Base-by-base conservation (phyloP, 1,140 invertebrate species). In the Zaprionus davidi region DNA sequence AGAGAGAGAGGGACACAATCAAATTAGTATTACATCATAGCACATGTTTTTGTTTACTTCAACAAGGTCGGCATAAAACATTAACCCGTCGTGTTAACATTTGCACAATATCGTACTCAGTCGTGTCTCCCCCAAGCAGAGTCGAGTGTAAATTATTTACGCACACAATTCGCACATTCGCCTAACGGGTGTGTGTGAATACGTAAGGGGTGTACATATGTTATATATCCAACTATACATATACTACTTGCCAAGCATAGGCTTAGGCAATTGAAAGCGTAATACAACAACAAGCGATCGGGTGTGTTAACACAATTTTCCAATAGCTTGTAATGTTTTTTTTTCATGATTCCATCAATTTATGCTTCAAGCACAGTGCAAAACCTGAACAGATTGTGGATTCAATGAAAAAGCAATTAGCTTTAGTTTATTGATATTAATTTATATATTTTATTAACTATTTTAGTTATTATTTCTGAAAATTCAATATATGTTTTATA, bases 111-210 rank as follows among this genome's bases (percentile, higher is more conserved):
- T 26, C 24, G 24, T 26, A 62, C n/a, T 5, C 13, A 34, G 31
- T 34, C 31, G 31, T 46, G n/a, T 17, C 41, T 17, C n/a, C 20
- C 15, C 60, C 59, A 55, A 41, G 22, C 53, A 76, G 62, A 56
- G 64, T 62, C 66, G 55, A 67, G 80, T 88, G 81, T 77, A 71
- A 88, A 88, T 81, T 87, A 55, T 65, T 78, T 70, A 78, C 56
- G 84, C 84, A 88, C 68, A 87, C 78, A 87, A 78, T 79, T 81
- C 74, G 78, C 84, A 87, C 77, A 78, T 87, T 87, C 76, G 49
- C 17, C 31, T 13, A 31, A 17, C 36, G 64, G 22, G n/a, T 56
- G 20, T 56, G n/a, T 66, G 36, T 56, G 24, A 41, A 13, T 66
- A 44, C 55, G 34, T 46, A 22, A 60, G 59, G 22, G 28, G 34